Conservation (phyloP, 2,797 vertebrate genomes). For the Carcharodon carcharias region DNA sequence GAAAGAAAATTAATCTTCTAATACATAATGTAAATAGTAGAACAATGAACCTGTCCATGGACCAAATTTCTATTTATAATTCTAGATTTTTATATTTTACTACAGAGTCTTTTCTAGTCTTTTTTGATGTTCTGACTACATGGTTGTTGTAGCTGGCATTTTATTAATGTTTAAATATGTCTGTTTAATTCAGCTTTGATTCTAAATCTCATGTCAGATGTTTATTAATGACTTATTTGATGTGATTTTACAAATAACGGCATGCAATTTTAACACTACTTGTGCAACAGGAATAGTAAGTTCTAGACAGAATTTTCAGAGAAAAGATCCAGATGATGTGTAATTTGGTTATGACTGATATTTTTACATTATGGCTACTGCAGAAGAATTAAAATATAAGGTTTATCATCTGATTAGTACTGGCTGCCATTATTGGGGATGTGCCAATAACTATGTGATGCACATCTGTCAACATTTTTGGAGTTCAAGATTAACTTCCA, state of each 20-base stretch:
- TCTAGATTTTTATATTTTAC: slow-evolving; percentile 98
- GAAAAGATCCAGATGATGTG: neutral
- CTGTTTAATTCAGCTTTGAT: slow-evolving; percentile 17
- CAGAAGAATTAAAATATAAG: slow-evolving; percentile 18
- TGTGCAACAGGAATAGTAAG: slow-evolving; percentile 49
- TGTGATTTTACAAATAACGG: slow-evolving; percentile 52
- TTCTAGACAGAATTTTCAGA: slow-evolving; percentile 37
- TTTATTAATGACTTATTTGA: slow-evolving; percentile 41
- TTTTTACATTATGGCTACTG: slow-evolving; percentile 30
- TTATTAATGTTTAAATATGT: slow-evolving; percentile 64
- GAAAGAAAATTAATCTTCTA: slow-evolving; percentile 61
- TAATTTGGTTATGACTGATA: slow-evolving; percentile 7
- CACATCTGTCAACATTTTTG: neutral
- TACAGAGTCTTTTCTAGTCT: slow-evolving; percentile 83
- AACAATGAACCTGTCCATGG: slow-evolving; percentile 73
- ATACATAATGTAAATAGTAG: slow-evolving; percentile 88
- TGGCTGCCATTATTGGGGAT: slow-evolving; percentile 5
- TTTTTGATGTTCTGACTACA: slow-evolving; percentile 58
- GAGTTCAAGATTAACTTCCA: neutral
- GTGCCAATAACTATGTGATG: neutral
- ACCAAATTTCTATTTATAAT: slow-evolving; percentile 99
- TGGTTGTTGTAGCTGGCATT: slow-evolving; percentile 64
- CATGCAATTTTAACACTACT: slow-evolving; percentile 73
- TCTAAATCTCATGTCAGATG: slow-evolving; percentile 49
- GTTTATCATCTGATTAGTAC: slow-evolving; percentile 17